These are phyloP conservation scores for Clarias batrachus DNA, from an alignment of 2,113 vertebrate species.

Conservation along the genomic window DNA sequence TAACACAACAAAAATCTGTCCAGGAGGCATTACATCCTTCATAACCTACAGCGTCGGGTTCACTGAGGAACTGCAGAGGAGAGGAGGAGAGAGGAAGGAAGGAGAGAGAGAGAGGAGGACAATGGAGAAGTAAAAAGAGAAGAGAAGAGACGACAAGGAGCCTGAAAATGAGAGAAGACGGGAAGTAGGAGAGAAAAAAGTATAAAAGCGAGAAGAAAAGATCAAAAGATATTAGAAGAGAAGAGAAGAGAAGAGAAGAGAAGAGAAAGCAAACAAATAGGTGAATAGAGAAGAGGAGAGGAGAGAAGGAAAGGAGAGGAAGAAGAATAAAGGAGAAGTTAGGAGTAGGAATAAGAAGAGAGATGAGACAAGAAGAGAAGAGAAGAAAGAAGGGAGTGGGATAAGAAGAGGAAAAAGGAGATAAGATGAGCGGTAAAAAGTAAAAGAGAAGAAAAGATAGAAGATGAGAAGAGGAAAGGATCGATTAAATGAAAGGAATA, in stretches of 20 bases:
- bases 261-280: background rate
- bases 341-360: background rate
- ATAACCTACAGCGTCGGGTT: background rate
- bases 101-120: background rate
- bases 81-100: background rate
- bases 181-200: too few relatives aligned
- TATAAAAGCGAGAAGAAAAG: background rate
- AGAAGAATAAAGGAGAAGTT: too few relatives aligned
- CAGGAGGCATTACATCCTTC: conserved; percentile 38
- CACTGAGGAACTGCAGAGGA: background rate
- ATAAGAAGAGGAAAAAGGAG: background rate
- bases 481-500: accelerated
- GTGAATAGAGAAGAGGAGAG: background rate
- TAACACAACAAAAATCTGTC: conserved; percentile 40
- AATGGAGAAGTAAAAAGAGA: background rate
- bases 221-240: too few relatives aligned
- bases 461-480: background rate
- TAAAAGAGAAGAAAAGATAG: background rate
- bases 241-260: background rate
- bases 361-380: background rate
- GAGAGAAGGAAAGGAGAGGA: background rate
- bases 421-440: background rate
- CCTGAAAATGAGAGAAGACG: background rate
- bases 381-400: background rate
- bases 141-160: too few relatives aligned